Evolutionary conservation across 2,888 invertebrate genomes (phyloP).

Genomic region (Melanostoma scalare): DNA sequence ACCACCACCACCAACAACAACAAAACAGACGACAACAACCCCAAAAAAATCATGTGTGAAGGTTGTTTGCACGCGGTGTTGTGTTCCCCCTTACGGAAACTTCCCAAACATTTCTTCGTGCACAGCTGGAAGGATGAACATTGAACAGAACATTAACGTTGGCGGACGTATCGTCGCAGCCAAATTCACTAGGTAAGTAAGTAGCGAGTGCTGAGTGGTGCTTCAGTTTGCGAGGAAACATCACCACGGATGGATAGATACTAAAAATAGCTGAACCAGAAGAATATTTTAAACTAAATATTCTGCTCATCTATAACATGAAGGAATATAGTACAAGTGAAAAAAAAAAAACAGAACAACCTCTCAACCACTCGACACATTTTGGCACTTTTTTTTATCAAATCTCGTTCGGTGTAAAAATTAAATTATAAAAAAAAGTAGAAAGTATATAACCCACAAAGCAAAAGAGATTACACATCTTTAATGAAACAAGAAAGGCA

Average conservation of each 20-base stretch:
- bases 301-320: slow-evolving; percentile 22
- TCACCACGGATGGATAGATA: slow-evolving; percentile 62
- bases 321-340: slow-evolving; percentile 19
- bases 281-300: slow-evolving; percentile 22
- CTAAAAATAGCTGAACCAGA: slow-evolving; percentile 57
- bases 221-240: slow-evolving; percentile 60
- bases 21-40: slow-evolving; percentile 47
- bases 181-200: slow-evolving; percentile 48
- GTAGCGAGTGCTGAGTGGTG: slow-evolving; percentile 41
- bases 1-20: neutral
- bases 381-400: slow-evolving; percentile 11
- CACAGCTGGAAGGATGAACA: slow-evolving; percentile 68
- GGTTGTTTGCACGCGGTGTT: slow-evolving; percentile 62
- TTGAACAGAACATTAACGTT: slow-evolving; percentile 13
- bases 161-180: slow-evolving; percentile 12
- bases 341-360: neutral
- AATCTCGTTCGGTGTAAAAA: neutral
- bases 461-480: neutral
- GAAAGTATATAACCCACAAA: neutral
- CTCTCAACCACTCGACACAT: slow-evolving; percentile 4
- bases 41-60: slow-evolving; percentile 62
- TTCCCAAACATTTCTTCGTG: slow-evolving; percentile 41
- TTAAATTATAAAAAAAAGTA: neutral
- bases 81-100: slow-evolving; percentile 45
- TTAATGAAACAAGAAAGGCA: slow-evolving; percentile 10